Base-by-base conservation (phyloP, 2,888 invertebrate species). In the Hermaeophaga mercurialis region DNA sequence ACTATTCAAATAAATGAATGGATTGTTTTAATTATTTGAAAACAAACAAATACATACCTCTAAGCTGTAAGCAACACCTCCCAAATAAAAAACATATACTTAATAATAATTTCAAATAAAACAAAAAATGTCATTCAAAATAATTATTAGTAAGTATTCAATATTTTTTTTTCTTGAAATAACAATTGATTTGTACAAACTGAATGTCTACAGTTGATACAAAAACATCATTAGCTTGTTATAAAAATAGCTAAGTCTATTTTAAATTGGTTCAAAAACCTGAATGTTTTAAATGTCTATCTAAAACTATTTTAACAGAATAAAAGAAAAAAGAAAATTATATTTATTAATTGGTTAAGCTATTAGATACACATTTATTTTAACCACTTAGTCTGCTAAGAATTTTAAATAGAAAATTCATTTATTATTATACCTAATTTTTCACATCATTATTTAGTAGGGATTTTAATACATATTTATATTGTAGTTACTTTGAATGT, bases 171-270 rank as follows among this genome's bases (percentile, higher is more conserved):
- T n/a, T n/a, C n/a, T 19, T 11, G 22, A 38, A 39, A 43, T 19
- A 11, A 19, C 6, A 22, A n/a, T 4, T 38, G 14, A 38, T 8
- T 15, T 9, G 19, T 15, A 39, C 14, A 34, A 3, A 14, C 15
- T 4, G 7, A 39, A 39, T 39, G 39, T 43, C 22, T 41, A 22
- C 15, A 50, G 33, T 50, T 41, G 33, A 50, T 33, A n/a, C 41
- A 50, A 33, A 33, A 49, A 28, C n/a, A 11, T 33, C 33, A 50
- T 43, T 49, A 43, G 14, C 33, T 43, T 11, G 50, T 31, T 43
- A 31, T 22, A 43, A 43, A 44, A 52, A 52, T 52, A 52, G 34
- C 52, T 19, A 43, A 33, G 17, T 52, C 52, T 52, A 52, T 52
- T 52, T 52, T 44, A 33, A 52, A 34, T 52, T 52, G 18, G 48